A percentile compares a stretch with the other conserved stretches of the same genome.
phyloP scores from a whole-genome alignment of 2,113 vertebrate genomes.

The Sminthopsis crassicaudata region DNA sequence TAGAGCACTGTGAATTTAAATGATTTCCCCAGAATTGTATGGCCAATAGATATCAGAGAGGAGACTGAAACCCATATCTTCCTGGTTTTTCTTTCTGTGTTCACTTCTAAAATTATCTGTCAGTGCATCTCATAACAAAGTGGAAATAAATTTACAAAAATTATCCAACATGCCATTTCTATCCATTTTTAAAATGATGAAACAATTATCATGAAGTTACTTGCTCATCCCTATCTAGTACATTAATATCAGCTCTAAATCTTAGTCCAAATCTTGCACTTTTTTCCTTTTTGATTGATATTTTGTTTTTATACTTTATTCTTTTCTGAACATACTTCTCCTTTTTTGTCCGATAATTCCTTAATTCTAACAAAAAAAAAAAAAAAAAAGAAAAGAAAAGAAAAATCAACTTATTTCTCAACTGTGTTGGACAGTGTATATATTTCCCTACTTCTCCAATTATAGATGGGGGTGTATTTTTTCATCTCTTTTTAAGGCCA shows the following conservation, averaged over 20 bases:
- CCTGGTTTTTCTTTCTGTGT: not conserved
- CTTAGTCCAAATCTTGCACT: not conserved
- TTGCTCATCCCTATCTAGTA: not conserved
- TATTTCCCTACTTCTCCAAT: not conserved
- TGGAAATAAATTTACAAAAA: not conserved
- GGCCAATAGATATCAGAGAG: not conserved
- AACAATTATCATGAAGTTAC: not conserved
- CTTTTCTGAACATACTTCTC: not conserved
- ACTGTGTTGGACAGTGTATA: not conserved
- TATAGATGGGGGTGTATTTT: not conserved
- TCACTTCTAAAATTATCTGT: not conserved
- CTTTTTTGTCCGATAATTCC: not conserved
- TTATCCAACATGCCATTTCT: not conserved
- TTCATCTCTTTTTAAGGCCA: not conserved
- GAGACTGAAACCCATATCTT: not conserved
- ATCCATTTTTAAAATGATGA: not conserved
- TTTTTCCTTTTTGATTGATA: not conserved
- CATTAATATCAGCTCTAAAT: not conserved
- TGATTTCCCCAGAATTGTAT: not conserved
- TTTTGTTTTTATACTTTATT: not conserved
- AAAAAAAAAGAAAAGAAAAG: not conserved
- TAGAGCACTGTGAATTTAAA: not conserved
- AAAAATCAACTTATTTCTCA: not conserved
- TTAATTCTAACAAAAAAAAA: not conserved
- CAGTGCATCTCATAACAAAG: not conserved